Evolutionary conservation across 2,888 invertebrate species (phyloP).

Genomic region (Lymantria dispar): DNA sequence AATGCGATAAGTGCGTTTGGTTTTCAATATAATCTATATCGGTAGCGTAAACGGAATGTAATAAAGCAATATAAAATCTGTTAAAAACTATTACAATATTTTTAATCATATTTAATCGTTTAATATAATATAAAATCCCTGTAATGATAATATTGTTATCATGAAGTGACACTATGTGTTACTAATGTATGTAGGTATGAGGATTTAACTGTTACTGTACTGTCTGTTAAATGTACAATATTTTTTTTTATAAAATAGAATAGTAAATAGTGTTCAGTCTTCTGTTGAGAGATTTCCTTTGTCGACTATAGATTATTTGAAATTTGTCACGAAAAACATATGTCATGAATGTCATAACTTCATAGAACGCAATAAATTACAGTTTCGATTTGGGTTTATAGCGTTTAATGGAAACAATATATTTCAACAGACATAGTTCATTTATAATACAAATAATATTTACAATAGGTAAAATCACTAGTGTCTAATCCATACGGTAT

Average conservation of each 20-base stretch:
- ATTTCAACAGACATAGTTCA: slow-evolving; percentile 50
- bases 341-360: too few relatives aligned
- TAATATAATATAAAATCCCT: slow-evolving; percentile 82
- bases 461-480: slow-evolving; percentile 49
- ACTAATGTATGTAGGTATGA: slow-evolving; percentile 35
- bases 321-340: not conserved
- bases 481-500: slow-evolving; percentile 46
- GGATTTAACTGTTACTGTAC: slow-evolving; percentile 50
- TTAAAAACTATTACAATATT: slow-evolving; percentile 75
- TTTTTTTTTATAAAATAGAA: slow-evolving; percentile 77
- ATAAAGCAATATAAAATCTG: slow-evolving; percentile 66
- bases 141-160: slow-evolving; percentile 80
- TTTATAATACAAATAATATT: slow-evolving; percentile 58
- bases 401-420: slow-evolving; percentile 46
- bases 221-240: slow-evolving; percentile 67
- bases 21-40: slow-evolving; percentile 18
- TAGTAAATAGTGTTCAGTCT: slow-evolving; percentile 81
- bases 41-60: slow-evolving; percentile 48
- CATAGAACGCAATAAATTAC: slow-evolving; percentile 16
- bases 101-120: slow-evolving; percentile 72
- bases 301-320: slow-evolving; percentile 35
- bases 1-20: slow-evolving; percentile 35
- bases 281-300: slow-evolving; percentile 66
- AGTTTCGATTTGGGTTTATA: slow-evolving; percentile 43
- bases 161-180: slow-evolving; percentile 66